A percentile compares a stretch with the other conserved stretches of the same genome.
Conservation (phyloP, 2,113 vertebrate species). For the Chaetodon auriga region DNA sequence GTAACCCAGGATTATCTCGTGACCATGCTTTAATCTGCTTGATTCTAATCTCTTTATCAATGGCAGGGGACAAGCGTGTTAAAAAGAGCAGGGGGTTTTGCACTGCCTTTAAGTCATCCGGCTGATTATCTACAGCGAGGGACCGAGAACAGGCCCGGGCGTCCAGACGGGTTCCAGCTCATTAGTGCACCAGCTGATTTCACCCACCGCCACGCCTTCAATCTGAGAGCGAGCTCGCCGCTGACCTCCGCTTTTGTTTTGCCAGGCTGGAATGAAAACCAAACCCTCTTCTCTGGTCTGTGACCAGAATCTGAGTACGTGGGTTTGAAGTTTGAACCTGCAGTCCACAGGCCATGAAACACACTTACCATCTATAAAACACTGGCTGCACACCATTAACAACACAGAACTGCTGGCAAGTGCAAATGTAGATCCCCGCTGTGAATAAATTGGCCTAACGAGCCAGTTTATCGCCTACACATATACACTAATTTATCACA, state of each 20-base stretch:
- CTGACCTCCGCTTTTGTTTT: background rate
- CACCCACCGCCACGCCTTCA: background rate
- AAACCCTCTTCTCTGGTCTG: background rate
- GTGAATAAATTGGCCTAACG: background rate
- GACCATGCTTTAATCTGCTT: conserved; percentile 67
- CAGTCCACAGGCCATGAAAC: background rate
- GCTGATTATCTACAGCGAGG: conserved; percentile 39
- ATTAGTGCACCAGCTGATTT: background rate
- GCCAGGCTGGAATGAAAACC: background rate
- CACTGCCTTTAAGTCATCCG: conserved; percentile 18
- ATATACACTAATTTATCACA: background rate
- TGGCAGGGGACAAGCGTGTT: conserved; percentile 53
- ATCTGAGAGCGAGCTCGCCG: no score
- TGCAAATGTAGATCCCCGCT: background rate
- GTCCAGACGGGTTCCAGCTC: background rate
- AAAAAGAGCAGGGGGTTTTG: conserved; percentile 61
- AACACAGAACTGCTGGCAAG: background rate
- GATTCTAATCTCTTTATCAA: conserved; percentile 70
- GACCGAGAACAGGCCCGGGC: background rate
- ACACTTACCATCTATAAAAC: background rate
- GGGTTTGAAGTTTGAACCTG: background rate
- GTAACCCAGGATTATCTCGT: conserved; percentile 62
- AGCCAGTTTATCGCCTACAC: background rate
- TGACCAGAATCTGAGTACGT: no score
- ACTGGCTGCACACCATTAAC: background rate